phyloP scores from a whole-genome alignment of 2,888 invertebrate species.

The Morpho deidamia region DNA sequence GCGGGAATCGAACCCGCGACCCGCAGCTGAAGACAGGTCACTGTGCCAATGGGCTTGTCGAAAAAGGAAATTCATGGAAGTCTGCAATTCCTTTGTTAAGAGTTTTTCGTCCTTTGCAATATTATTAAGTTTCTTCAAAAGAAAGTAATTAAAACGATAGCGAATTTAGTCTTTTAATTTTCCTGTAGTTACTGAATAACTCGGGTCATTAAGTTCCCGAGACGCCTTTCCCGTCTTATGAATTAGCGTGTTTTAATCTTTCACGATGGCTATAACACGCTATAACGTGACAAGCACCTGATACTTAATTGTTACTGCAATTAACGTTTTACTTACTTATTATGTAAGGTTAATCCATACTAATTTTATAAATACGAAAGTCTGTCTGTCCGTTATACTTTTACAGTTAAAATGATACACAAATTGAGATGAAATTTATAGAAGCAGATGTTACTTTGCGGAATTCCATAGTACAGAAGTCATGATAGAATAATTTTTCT shows the following conservation, averaged over 20 bases:
- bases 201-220: neutral
- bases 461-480: too few species aligned
- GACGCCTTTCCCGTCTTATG: constrained; percentile 14
- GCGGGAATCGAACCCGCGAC: too few species aligned
- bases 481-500: too few species aligned
- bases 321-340: neutral
- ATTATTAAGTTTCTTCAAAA: neutral
- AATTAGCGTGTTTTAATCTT: constrained; percentile 22
- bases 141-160: neutral
- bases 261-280: constrained; percentile 11
- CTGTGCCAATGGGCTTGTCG: too few species aligned
- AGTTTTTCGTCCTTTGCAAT: neutral
- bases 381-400: too few species aligned
- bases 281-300: constrained; percentile 18
- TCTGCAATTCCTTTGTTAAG: neutral
- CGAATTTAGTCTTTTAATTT: constrained; percentile 1
- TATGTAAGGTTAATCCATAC: too few species aligned
- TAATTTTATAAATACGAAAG: too few species aligned
- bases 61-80: neutral
- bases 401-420: too few species aligned
- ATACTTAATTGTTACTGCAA: constrained; percentile 15
- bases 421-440: too few species aligned
- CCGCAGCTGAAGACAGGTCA: too few species aligned
- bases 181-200: constrained; percentile 3
- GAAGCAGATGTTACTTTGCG: too few species aligned